phyloP scores from a whole-genome alignment of 2,888 invertebrate species.

The Metellina segmentata region DNA sequence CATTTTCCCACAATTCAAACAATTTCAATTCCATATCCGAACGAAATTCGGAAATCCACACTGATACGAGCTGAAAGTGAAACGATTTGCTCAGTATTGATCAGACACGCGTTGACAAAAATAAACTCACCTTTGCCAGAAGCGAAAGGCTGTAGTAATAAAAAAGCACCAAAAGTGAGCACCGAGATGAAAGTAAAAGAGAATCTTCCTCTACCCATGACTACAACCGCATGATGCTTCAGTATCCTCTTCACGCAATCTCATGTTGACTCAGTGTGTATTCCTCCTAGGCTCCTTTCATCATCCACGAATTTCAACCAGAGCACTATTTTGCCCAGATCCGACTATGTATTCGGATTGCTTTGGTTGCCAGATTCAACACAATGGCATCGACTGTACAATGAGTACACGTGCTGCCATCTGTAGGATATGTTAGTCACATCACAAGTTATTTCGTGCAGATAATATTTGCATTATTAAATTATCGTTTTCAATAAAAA shows the following conservation, averaged over 20 bases:
- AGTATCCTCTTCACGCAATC: slow-evolving; percentile 55
- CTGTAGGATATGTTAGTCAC: not conserved
- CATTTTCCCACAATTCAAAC: no score
- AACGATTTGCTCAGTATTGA: slow-evolving; percentile 26
- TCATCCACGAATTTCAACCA: slow-evolving; percentile 33
- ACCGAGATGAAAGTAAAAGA: slow-evolving; percentile 60
- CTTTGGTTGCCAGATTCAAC: not conserved
- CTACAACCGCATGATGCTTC: slow-evolving; percentile 56
- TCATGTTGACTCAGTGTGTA: slow-evolving; percentile 56
- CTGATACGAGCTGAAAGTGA: not conserved
- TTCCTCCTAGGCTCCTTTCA: slow-evolving; percentile 21
- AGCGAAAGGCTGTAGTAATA: slow-evolving; percentile 34
- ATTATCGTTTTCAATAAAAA: no score
- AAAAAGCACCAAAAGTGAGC: slow-evolving; percentile 58
- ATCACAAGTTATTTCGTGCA: no score
- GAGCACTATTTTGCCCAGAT: slow-evolving; percentile 33
- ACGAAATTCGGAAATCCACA: no score
- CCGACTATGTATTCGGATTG: slow-evolving; percentile 27
- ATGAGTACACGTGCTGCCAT: slow-evolving; percentile 31
- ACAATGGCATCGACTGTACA: not conserved
- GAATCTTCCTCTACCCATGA: slow-evolving; percentile 59
- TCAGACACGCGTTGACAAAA: slow-evolving; percentile 5
- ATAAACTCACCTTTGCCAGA: slow-evolving; percentile 54
- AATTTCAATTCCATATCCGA: no score
- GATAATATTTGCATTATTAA: no score